These are phyloP conservation scores for Grantiella picta DNA, from an alignment of 2,113 vertebrate species.

Conservation along the genomic window DNA sequence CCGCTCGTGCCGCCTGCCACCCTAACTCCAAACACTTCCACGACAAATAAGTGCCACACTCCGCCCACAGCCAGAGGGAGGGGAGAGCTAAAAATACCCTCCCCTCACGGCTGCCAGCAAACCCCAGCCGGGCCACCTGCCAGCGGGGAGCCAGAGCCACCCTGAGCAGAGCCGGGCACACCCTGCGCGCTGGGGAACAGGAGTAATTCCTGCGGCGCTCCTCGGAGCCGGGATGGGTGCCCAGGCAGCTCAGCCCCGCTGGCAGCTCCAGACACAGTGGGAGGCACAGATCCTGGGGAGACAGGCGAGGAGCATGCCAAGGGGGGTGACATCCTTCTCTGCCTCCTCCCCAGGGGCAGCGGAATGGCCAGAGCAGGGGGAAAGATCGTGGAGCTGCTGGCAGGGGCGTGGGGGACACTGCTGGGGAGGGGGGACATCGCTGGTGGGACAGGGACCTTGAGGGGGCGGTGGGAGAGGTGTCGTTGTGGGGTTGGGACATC, in stretches of 20 bases:
- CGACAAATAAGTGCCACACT: neutral
- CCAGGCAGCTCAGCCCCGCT: neutral
- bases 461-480: rapidly evolving
- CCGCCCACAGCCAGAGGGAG: constrained; percentile 13
- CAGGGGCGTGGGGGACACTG: neutral
- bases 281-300: neutral
- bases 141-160: neutral
- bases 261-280: neutral
- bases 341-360: neutral
- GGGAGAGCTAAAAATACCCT: constrained; percentile 42
- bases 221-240: neutral
- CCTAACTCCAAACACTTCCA: neutral
- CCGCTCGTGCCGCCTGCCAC: neutral
- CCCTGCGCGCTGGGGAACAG: rapidly evolving
- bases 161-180: neutral
- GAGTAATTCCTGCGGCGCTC: neutral
- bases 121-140: neutral
- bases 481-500: neutral
- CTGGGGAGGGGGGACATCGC: neutral
- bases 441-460: rapidly evolving
- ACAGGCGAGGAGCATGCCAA: neutral
- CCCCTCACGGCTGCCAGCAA: neutral
- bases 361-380: neutral
- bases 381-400: neutral
- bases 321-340: neutral